These are phyloP conservation scores for Charina bottae DNA, from an alignment of 2,113 vertebrate genomes.

Conservation along the genomic window DNA sequence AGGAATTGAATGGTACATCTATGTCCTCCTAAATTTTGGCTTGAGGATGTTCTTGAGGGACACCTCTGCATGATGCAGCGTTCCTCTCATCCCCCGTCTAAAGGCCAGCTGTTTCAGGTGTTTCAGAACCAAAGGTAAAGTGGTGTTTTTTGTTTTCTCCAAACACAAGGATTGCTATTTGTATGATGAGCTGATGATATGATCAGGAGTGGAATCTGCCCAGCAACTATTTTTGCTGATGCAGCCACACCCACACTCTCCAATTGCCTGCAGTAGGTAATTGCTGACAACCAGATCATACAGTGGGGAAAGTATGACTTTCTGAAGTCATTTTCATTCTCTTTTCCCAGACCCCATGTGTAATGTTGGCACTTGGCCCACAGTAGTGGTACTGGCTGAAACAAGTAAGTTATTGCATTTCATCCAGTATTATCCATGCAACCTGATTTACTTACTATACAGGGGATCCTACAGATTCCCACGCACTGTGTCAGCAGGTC, in stretches of 20 bases:
- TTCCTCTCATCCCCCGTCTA: background rate
- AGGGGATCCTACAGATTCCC: background rate
- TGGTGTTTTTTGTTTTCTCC: background rate
- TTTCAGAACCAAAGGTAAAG: background rate
- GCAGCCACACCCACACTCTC: background rate
- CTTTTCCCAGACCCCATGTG: background rate
- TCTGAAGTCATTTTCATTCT: background rate
- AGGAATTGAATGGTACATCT: background rate
- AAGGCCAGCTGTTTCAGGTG: background rate
- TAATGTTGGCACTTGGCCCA: background rate
- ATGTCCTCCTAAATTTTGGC: background rate
- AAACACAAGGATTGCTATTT: background rate
- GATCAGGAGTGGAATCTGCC: background rate
- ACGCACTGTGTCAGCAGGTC: background rate
- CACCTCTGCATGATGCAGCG: background rate
- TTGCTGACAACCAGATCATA: background rate
- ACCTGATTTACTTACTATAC: background rate
- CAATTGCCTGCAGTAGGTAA: background rate
- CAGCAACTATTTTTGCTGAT: background rate
- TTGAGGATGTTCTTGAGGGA: background rate
- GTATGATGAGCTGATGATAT: background rate
- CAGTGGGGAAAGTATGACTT: background rate
- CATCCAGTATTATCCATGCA: background rate
- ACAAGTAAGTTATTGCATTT: background rate
- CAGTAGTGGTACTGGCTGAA: background rate